phyloP scores from a whole-genome alignment of 35 echinoderm and acorn worm species.

The Stichopus chloronotus region DNA sequence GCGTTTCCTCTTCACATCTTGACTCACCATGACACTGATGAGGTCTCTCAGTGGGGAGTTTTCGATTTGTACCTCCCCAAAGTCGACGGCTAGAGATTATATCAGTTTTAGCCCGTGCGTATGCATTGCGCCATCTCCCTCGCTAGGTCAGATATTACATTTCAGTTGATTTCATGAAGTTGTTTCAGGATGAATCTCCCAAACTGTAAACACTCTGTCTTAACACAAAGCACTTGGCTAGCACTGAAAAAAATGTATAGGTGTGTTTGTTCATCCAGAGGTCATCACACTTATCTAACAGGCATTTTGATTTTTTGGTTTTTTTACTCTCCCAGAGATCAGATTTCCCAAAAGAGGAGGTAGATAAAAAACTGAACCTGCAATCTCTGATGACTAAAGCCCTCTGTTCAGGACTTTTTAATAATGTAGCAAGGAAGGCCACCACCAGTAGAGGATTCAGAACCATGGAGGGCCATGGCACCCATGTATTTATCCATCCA shows the following conservation, averaged over 20 bases:
- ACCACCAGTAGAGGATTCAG: slow-evolving; percentile 77
- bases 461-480: slow-evolving; percentile 96
- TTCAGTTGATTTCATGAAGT: too few species aligned
- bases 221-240: too few species aligned
- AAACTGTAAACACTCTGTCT: too few species aligned
- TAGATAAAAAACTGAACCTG: background rate
- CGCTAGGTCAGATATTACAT: too few species aligned
- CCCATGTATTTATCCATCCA: slow-evolving; percentile 87
- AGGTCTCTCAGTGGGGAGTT: background rate
- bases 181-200: too few species aligned
- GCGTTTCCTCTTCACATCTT: background rate
- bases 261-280: too few species aligned
- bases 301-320: background rate
- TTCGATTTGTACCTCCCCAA: background rate
- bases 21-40: background rate
- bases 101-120: background rate
- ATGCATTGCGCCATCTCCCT: too few species aligned
- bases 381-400: slow-evolving; percentile 64
- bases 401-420: slow-evolving; percentile 87
- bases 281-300: too few species aligned
- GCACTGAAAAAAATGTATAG: too few species aligned
- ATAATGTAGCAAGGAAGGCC: slow-evolving; percentile 88
- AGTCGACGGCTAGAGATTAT: background rate
- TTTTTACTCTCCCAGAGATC: slow-evolving; percentile 35
- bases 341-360: slow-evolving; percentile 79